Conservation (phyloP, 2,113 vertebrate genomes). For the Erpornis zantholeuca region DNA sequence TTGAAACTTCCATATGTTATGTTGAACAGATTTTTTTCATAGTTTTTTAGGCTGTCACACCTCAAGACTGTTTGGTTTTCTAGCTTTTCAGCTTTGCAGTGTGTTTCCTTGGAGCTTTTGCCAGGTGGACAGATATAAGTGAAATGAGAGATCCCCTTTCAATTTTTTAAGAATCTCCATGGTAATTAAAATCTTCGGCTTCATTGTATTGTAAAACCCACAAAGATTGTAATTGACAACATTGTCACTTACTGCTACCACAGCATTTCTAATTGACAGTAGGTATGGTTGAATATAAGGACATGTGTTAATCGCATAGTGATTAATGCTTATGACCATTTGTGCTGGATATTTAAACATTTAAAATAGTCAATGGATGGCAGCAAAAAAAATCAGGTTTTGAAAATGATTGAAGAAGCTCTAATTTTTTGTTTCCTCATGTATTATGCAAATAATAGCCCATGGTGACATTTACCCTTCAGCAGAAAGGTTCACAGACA, state of each 20-base stretch:
- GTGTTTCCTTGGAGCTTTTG: background rate
- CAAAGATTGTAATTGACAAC: background rate
- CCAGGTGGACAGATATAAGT: background rate
- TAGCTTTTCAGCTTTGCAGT: background rate
- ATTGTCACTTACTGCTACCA: background rate
- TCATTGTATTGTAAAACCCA: background rate
- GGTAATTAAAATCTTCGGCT: background rate
- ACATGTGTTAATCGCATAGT: background rate
- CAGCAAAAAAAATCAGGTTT: background rate
- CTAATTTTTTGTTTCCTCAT: background rate
- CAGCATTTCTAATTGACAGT: constrained; percentile 23
- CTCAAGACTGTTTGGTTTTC: background rate
- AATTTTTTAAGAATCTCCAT: background rate
- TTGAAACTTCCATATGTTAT: background rate
- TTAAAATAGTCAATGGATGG: background rate
- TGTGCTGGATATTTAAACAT: background rate
- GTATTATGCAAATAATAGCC: constrained; percentile 8
- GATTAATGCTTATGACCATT: background rate
- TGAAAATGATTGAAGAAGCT: background rate
- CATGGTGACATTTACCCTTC: background rate
- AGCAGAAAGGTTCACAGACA: background rate
- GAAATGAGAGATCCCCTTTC: background rate
- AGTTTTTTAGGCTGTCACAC: background rate
- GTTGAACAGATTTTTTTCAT: background rate
- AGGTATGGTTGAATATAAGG: background rate